These are phyloP conservation scores for Clangula hyemalis DNA, from an alignment of 2,797 vertebrate species.

Conservation along the genomic window DNA sequence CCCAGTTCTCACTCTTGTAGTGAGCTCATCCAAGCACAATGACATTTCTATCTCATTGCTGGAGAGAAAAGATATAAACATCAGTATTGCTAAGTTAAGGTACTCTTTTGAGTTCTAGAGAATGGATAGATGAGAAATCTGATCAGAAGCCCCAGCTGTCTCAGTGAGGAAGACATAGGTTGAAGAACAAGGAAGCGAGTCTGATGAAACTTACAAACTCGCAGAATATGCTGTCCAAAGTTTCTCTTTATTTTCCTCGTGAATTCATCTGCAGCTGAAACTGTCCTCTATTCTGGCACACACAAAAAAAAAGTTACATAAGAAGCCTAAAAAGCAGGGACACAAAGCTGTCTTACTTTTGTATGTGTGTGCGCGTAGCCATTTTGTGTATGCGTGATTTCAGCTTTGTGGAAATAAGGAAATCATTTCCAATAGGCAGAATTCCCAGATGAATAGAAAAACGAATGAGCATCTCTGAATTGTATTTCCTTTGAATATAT, in stretches of 20 bases:
- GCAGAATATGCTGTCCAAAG: neutral
- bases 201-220: neutral
- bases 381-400: neutral
- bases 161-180: neutral
- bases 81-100: neutral
- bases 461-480: neutral
- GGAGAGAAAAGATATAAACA: neutral
- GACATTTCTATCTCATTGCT: neutral
- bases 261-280: neutral
- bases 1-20: neutral
- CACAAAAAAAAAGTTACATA: neutral
- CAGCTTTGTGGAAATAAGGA: neutral
- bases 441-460: neutral
- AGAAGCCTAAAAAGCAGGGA: neutral
- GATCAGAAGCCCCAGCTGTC: neutral
- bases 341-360: neutral
- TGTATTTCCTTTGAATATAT: neutral
- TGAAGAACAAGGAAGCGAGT: neutral
- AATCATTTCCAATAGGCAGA: neutral
- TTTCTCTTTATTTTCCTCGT: neutral
- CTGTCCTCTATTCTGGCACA: neutral
- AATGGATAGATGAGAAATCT: neutral
- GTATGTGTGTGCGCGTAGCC: neutral
- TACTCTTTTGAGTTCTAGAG: neutral
- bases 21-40: neutral